These are phyloP conservation scores for Amia ocellicauda DNA, from an alignment of 2,113 vertebrate species.

Conservation along the genomic window DNA sequence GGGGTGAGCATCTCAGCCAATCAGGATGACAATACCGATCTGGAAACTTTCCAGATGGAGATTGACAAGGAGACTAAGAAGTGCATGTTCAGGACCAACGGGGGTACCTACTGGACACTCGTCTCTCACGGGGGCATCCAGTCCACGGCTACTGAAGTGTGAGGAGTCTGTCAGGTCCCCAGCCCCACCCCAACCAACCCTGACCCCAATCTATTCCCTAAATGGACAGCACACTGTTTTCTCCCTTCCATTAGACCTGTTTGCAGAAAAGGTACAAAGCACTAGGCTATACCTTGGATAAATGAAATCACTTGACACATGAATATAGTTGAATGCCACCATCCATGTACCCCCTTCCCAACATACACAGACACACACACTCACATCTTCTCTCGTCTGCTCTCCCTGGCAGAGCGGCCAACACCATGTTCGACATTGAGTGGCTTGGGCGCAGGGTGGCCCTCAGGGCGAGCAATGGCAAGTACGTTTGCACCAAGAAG, in stretches of 20 bases:
- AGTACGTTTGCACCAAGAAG: constrained; percentile 91
- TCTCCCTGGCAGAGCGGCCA: constrained; percentile 65
- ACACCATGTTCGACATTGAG: constrained; percentile 91
- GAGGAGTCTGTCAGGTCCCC: constrained; percentile 41
- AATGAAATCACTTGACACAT: too few species aligned
- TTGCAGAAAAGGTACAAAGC: too few species aligned
- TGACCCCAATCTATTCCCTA: background rate
- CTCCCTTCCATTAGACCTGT: background rate
- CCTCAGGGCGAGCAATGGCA: constrained; percentile 86
- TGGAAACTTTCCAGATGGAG: constrained; percentile 95
- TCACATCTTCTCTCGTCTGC: background rate
- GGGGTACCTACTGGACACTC: constrained; percentile 88
- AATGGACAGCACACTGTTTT: too few species aligned
- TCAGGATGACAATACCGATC: constrained; percentile 89
- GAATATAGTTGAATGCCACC: too few species aligned
- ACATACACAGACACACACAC: too few species aligned
- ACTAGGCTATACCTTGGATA: too few species aligned
- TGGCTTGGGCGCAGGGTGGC: constrained; percentile 85
- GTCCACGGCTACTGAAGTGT: constrained; percentile 85
- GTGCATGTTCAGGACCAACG: constrained; percentile 84
- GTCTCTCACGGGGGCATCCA: constrained; percentile 90
- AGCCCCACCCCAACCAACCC: background rate
- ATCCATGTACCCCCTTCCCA: too few species aligned
- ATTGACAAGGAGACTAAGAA: constrained; percentile 84
- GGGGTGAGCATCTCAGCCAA: constrained; percentile 93